Evolutionary conservation across 2,888 invertebrate species (phyloP).

Genomic region (Caenorhabditis parvicauda): DNA sequence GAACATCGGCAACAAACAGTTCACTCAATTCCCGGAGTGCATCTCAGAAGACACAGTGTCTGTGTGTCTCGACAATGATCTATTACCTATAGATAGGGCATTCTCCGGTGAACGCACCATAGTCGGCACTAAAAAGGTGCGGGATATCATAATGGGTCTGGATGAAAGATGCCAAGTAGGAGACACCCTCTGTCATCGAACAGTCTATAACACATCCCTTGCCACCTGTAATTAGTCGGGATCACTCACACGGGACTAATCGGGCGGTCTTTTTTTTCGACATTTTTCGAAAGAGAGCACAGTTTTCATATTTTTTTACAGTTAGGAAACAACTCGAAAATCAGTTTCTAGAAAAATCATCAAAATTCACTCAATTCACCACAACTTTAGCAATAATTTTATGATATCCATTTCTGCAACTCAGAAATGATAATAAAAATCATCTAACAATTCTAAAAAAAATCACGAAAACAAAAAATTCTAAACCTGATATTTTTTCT

Average conservation of each 20-base stretch:
- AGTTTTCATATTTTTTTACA: too few species aligned
- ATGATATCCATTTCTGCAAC: too few species aligned
- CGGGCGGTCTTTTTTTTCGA: too few species aligned
- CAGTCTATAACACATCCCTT: slow-evolving; percentile 52
- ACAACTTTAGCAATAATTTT: background rate
- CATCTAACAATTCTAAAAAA: too few species aligned
- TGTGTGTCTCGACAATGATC: background rate
- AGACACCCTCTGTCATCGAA: slow-evolving; percentile 57
- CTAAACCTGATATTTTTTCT: too few species aligned
- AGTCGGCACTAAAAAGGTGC: slow-evolving; percentile 46
- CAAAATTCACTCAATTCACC: background rate
- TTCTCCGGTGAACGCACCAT: slow-evolving; percentile 45
- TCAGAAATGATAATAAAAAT: too few species aligned
- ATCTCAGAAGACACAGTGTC: too few species aligned
- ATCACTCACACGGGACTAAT: too few species aligned
- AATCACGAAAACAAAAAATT: too few species aligned
- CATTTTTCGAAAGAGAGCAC: too few species aligned
- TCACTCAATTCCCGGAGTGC: too few species aligned
- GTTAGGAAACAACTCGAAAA: too few species aligned
- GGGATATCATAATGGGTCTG: slow-evolving; percentile 40
- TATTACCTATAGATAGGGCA: slow-evolving; percentile 56
- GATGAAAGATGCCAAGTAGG: slow-evolving; percentile 54
- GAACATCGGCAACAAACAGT: background rate
- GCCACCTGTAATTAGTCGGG: slow-evolving; percentile 45
- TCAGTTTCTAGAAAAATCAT: background rate